Base-by-base conservation (phyloP, 1,140 invertebrate genomes). In the Drosophila parabipectinata region DNA sequence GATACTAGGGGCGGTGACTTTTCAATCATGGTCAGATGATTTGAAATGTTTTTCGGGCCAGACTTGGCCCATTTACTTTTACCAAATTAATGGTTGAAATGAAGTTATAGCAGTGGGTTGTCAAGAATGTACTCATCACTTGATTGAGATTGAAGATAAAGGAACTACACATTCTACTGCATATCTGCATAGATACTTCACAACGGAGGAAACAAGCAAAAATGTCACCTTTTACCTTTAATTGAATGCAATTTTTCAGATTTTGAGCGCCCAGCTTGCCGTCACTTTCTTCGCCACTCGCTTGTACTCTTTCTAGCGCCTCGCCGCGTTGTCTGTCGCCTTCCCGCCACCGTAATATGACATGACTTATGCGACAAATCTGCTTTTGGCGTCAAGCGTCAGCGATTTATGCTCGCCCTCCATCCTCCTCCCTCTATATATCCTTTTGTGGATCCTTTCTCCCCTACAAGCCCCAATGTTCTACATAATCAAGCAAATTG, bases 321-420 rank as follows among this genome's bases (percentile, higher is more conserved):
- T 18, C 18, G 1, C 18, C 18, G 18, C 18, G 18, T 18, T 58
- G 64, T 59, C 64, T 48, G 67, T 54, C 51, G 14, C 32, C 39
- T 47, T 15, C 37, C 10, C 37, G 21, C 50, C 56, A 32, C 34
- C 44, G 58, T 87, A 87, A 87, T 87, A 72, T 87, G 82, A 82
- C 83, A 88, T 87, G 83, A 87, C 82, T 88, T 87, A 88, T 87
- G 82, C 82, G 82, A 87, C 82, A 87, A 81, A 87, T 87, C 82
- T 82, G 83, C 82, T 82, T 82, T 82, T 76, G 75, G 75, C 83
- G 83, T 87, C 82, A 82, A 88, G 79, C 81, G 68, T 87, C 82
- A 88, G 82, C 83, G 83, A 87, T 88, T 87, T 88, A 79, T 82
- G 82, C 66, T 44, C 26, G 21, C 55, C 8, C 12, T 41, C 6